Evolutionary conservation across 2,797 vertebrate species (phyloP).

Genomic region (Arctocebus calabarensis): DNA sequence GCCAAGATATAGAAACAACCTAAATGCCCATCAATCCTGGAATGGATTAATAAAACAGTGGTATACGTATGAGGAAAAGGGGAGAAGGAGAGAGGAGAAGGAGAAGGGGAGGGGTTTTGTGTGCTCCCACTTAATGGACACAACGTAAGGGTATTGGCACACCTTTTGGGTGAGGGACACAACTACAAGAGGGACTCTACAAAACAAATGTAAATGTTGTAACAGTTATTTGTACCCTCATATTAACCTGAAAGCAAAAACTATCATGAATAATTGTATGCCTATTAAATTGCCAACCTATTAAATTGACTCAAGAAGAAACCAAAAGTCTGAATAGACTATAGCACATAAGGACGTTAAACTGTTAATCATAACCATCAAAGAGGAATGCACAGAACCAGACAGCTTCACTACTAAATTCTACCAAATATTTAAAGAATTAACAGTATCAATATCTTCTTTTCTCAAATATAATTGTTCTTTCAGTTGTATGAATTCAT

Average conservation of each 20-base stretch:
- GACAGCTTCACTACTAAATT: not conserved
- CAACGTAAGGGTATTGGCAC: too few relatives aligned
- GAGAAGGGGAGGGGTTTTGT: too few relatives aligned
- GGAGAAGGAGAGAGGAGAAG: too few relatives aligned
- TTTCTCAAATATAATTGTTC: not conserved
- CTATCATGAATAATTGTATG: not conserved
- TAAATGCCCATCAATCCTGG: too few relatives aligned
- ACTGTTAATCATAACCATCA: constrained; percentile 21
- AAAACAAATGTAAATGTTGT: too few relatives aligned
- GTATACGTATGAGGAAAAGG: too few relatives aligned
- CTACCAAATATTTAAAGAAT: constrained; percentile 40
- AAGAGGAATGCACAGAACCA: not conserved
- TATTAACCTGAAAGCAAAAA: not conserved
- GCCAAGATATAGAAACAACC: too few relatives aligned
- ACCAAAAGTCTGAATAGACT: constrained; percentile 28
- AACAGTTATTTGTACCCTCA: too few relatives aligned
- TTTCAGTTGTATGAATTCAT: not conserved
- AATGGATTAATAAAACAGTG: too few relatives aligned
- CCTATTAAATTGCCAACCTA: not conserved
- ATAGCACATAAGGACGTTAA: not conserved
- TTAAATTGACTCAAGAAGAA: not conserved
- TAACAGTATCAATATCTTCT: not conserved
- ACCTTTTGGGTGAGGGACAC: too few relatives aligned
- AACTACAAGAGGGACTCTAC: too few relatives aligned
- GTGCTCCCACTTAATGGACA: too few relatives aligned